These are phyloP conservation scores for Cynopterus sphinx DNA, from an alignment of 2,797 vertebrate species.

Conservation along the genomic window DNA sequence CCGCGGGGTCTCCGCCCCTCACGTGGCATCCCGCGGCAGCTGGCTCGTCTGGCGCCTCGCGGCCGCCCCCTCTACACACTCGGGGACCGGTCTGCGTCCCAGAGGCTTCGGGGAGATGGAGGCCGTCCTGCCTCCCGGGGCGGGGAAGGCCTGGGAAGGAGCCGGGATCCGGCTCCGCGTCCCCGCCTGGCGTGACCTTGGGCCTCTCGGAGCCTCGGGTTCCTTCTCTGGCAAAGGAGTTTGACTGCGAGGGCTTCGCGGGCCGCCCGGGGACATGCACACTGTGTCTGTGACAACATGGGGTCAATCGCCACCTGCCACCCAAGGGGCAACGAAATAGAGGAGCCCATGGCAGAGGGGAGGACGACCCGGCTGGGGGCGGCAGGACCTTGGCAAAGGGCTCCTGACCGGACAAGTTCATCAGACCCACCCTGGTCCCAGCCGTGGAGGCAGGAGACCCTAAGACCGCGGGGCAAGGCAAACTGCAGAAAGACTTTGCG, in stretches of 20 bases:
- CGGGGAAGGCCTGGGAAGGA: background rate
- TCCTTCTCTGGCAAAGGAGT: background rate
- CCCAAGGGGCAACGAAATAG: background rate
- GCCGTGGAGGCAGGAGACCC: constrained; percentile 12
- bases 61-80: constrained; percentile 72
- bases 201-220: background rate
- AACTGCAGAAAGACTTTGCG: constrained; percentile 69
- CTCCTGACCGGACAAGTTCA: background rate
- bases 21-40: constrained; percentile 74
- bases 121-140: background rate
- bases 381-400: background rate
- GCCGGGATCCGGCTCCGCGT: background rate
- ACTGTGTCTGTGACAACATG: background rate
- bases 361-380: background rate
- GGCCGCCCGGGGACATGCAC: background rate
- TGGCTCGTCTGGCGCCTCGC: constrained; percentile 71
- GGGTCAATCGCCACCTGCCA: background rate
- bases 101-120: background rate
- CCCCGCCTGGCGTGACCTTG: constrained; percentile 17
- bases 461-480: background rate
- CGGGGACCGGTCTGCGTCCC: constrained; percentile 16
- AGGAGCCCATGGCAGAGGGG: background rate
- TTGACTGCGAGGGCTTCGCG: background rate
- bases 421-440: background rate
- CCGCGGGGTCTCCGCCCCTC: constrained; percentile 78